Conservation (phyloP, 2,888 invertebrate species). For the Oxytorus armatus region DNA sequence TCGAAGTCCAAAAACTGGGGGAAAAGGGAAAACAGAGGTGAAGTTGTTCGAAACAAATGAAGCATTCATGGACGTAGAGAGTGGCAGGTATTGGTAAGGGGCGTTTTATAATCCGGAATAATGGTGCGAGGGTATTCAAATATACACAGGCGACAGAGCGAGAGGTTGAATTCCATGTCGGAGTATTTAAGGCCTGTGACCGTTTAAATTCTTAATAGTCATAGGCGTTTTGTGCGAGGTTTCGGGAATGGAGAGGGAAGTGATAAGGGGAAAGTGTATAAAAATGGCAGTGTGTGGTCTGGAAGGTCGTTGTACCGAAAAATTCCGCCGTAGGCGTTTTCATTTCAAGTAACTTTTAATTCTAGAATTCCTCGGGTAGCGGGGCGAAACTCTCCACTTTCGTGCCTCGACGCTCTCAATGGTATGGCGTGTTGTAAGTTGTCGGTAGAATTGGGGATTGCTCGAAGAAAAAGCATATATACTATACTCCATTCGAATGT, state of each 20-base stretch:
- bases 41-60: constrained; percentile 1
- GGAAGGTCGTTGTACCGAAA: constrained; percentile 29
- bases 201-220: constrained; percentile 37
- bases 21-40: not conserved
- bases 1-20: not conserved
- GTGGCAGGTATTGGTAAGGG: not conserved
- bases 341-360: constrained; percentile 62
- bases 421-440: not conserved
- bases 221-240: not conserved
- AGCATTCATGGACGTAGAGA: not conserved
- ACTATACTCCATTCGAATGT: not conserved
- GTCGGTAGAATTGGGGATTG: not conserved
- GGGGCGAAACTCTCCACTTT: constrained; percentile 17
- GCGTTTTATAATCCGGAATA: not conserved
- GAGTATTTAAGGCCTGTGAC: constrained; percentile 15
- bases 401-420: constrained; percentile 27
- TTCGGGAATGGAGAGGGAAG: constrained; percentile 1
- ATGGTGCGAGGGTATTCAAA: not conserved
- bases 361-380: constrained; percentile 46
- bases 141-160: not conserved
- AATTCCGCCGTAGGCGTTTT: constrained; percentile 53
- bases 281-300: constrained; percentile 4
- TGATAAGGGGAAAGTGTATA: constrained; percentile 13
- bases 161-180: constrained; percentile 14
- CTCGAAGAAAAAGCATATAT: not conserved